Conservation (phyloP, 2,888 invertebrate genomes). For the Parascotia fuliginaria region DNA sequence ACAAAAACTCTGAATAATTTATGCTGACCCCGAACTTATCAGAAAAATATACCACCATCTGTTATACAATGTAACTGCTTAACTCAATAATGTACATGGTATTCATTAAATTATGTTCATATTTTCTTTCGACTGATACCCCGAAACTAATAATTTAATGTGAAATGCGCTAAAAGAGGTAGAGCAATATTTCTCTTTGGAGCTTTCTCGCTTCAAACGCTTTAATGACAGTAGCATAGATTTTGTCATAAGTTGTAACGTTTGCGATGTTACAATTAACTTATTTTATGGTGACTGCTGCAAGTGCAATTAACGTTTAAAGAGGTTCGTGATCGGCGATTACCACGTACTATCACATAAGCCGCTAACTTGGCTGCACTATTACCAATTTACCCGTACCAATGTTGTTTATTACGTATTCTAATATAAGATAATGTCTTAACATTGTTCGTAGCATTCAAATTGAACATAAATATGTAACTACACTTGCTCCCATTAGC, state of each 20-base stretch:
- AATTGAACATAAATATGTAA: constrained; percentile 5
- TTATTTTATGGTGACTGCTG: no score
- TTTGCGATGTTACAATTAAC: no score
- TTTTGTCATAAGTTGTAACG: no score
- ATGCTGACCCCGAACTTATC: background rate
- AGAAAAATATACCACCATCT: background rate
- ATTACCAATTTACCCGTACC: background rate
- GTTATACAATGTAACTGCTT: background rate
- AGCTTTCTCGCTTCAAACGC: no score
- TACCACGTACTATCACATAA: no score
- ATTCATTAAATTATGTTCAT: background rate
- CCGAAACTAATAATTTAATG: background rate
- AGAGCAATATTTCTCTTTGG: no score
- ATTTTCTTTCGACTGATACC: background rate
- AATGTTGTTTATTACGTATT: background rate
- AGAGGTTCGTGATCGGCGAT: no score
- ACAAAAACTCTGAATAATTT: background rate
- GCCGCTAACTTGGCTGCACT: background rate
- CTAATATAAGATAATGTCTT: background rate
- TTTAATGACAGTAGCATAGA: no score
- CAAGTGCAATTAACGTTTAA: no score
- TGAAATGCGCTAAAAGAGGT: no score
- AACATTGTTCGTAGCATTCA: background rate
- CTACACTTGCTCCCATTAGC: constrained; percentile 23
- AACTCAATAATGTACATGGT: background rate